These are phyloP conservation scores for Temnothorax ravouxi DNA, from an alignment of 2,888 invertebrate species.

Conservation along the genomic window DNA sequence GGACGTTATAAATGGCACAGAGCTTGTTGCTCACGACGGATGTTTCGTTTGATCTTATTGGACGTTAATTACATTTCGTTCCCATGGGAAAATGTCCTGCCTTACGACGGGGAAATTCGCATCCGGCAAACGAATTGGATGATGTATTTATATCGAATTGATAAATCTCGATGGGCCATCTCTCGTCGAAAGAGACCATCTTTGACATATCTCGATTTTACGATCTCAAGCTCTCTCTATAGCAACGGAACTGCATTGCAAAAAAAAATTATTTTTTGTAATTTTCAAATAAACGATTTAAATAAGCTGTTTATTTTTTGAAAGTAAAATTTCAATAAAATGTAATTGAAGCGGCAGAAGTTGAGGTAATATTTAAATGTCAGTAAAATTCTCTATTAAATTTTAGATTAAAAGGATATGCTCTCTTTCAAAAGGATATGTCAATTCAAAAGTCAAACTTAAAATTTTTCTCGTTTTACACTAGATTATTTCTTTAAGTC, in stretches of 20 bases:
- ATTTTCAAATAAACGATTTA: background rate
- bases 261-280: background rate
- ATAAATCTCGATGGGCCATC: slow-evolving; percentile 54
- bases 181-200: slow-evolving; percentile 53
- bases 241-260: background rate
- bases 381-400: slow-evolving; percentile 7
- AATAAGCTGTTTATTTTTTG: background rate
- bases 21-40: slow-evolving; percentile 8
- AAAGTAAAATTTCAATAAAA: background rate
- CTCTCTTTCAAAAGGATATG: background rate
- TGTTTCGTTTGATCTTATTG: slow-evolving; percentile 59
- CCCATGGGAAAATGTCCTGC: slow-evolving; percentile 35
- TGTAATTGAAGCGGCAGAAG: background rate
- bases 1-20: slow-evolving; percentile 17
- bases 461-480: background rate
- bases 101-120: slow-evolving; percentile 48
- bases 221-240: background rate
- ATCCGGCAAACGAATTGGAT: background rate
- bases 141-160: slow-evolving; percentile 59
- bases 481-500: background rate
- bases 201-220: slow-evolving; percentile 49
- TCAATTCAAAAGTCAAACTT: background rate
- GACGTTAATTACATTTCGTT: slow-evolving; percentile 69
- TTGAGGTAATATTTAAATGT: background rate
- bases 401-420: background rate